A percentile compares a stretch with the other conserved stretches of the same genome.
These are phyloP conservation scores for Hydrolagus affinis DNA, from an alignment of 2,113 vertebrate species.

Conservation along the genomic window DNA sequence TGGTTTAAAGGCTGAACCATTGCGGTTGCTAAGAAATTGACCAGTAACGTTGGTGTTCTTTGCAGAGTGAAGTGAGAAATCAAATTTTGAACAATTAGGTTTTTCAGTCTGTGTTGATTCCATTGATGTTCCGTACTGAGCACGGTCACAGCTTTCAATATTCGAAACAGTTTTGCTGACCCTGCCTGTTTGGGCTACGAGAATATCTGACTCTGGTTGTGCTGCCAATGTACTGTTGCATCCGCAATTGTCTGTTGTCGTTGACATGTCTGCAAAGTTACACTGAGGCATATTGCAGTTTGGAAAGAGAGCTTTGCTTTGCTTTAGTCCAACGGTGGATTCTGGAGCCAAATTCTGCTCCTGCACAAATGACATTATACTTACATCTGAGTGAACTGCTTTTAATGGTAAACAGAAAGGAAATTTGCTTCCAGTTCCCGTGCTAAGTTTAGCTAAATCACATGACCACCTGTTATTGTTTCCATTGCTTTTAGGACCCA, in stretches of 20 bases:
- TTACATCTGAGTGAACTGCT: slow-evolving; percentile 66
- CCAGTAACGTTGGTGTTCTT: slow-evolving; percentile 34
- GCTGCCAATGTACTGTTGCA: background rate
- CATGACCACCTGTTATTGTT: slow-evolving; percentile 56
- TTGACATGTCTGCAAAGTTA: slow-evolving; percentile 9
- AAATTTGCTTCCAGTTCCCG: slow-evolving; percentile 43
- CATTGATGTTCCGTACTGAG: background rate
- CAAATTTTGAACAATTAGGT: slow-evolving; percentile 35
- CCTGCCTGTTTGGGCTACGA: background rate
- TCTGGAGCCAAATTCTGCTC: slow-evolving; percentile 38
- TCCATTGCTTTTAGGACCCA: slow-evolving; percentile 49
- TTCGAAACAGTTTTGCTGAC: background rate
- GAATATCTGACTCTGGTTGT: background rate
- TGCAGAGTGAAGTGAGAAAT: slow-evolving; percentile 32
- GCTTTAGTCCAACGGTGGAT: slow-evolving; percentile 31
- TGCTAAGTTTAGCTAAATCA: slow-evolving; percentile 55
- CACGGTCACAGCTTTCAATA: background rate
- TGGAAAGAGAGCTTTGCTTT: background rate
- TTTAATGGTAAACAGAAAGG: slow-evolving; percentile 56
- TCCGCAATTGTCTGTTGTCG: slow-evolving; percentile 33
- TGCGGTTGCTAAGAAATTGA: slow-evolving; percentile 36
- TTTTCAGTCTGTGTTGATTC: background rate
- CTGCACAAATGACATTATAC: slow-evolving; percentile 51
- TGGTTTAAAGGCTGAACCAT: slow-evolving; percentile 38
- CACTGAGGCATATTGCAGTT: background rate